Conservation (phyloP, 2,797 vertebrate genomes). For the Falco rusticolus region DNA sequence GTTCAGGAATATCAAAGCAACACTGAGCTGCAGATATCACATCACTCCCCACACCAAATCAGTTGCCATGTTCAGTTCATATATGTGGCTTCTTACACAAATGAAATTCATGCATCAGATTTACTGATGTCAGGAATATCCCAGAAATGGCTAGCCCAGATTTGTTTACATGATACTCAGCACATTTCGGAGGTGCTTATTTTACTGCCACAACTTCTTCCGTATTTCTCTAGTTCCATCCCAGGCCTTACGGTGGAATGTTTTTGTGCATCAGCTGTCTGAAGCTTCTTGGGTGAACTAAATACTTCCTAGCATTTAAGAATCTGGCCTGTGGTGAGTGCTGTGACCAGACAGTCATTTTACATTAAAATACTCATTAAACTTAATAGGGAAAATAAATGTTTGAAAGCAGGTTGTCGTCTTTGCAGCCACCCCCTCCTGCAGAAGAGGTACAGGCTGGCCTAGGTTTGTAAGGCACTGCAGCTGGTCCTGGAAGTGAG, state of each 20-base stretch:
- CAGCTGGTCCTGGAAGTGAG: constrained; percentile 37
- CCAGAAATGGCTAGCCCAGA: neutral
- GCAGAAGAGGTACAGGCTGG: neutral
- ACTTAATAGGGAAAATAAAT: neutral
- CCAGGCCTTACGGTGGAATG: accelerated
- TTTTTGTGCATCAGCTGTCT: neutral
- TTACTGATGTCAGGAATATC: neutral
- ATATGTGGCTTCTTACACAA: neutral
- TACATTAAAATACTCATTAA: neutral
- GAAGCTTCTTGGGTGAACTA: neutral
- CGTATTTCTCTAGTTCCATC: neutral
- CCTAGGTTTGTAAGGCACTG: neutral
- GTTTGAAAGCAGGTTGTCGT: neutral
- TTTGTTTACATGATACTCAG: neutral
- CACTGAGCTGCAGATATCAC: neutral
- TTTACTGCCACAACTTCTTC: neutral
- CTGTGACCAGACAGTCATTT: neutral
- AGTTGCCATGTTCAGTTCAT: neutral
- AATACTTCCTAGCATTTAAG: neutral
- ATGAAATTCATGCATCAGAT: neutral
- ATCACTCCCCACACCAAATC: neutral
- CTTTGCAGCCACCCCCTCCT: neutral
- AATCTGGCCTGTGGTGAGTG: neutral
- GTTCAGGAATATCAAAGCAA: neutral
- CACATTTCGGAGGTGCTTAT: neutral